A percentile compares a stretch with the other conserved stretches of the same genome.
Conservation (phyloP, 2,113 vertebrate genomes). For the Meriones unguiculatus region DNA sequence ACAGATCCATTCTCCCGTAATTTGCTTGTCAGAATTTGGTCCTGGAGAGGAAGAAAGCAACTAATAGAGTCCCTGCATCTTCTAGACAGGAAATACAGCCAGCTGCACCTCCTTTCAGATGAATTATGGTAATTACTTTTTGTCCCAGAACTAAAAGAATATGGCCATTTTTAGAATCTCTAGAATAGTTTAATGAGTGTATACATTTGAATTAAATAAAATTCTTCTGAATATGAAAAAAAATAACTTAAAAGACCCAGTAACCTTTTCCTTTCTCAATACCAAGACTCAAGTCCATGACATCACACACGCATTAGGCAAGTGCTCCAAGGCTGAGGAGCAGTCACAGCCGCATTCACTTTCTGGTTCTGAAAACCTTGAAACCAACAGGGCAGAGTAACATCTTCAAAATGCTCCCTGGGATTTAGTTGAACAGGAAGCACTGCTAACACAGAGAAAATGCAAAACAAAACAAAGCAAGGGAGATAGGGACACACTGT, state of each 20-base stretch:
- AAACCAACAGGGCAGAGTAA: background rate
- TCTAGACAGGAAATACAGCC: background rate
- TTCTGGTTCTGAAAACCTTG: background rate
- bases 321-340: background rate
- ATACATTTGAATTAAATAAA: background rate
- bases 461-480: background rate
- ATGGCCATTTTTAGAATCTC: background rate
- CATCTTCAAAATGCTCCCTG: background rate
- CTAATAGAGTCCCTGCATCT: background rate
- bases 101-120: background rate
- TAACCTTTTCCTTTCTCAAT: background rate
- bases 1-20: background rate
- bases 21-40: background rate
- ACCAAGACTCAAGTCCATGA: background rate
- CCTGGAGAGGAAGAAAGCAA: background rate
- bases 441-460: background rate
- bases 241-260: background rate
- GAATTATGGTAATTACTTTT: background rate
- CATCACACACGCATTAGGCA: background rate
- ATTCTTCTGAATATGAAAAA: background rate
- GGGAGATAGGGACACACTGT: too few relatives aligned
- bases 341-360: rapidly evolving
- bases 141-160: slow-evolving; percentile 8
- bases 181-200: background rate
- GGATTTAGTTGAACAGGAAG: background rate